Evolutionary conservation across 2,113 vertebrate species (phyloP).

Genomic region (Vimba vimba): DNA sequence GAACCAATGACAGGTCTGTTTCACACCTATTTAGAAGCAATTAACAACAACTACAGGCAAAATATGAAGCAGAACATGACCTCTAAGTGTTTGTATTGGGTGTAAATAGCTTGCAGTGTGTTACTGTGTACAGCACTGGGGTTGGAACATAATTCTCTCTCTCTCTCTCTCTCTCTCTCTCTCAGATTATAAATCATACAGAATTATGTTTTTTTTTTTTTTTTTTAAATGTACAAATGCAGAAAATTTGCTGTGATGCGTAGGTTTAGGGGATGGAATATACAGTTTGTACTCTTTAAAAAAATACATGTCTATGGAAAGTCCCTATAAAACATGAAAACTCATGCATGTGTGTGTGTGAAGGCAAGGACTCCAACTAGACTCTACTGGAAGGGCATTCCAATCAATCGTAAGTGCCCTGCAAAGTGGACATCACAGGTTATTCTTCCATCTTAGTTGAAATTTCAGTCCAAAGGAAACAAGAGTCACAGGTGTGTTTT

Average conservation of each 20-base stretch:
- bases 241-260: too few relatives aligned
- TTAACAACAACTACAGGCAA: slow-evolving; percentile 32
- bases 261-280: too few relatives aligned
- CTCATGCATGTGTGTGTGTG: neutral
- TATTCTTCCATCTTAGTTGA: neutral
- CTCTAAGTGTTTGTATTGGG: slow-evolving; percentile 33
- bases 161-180: too few relatives aligned
- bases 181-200: too few relatives aligned
- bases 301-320: too few relatives aligned
- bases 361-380: neutral
- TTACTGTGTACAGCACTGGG: neutral
- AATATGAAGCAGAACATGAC: slow-evolving; percentile 27
- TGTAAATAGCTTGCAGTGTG: slow-evolving; percentile 44
- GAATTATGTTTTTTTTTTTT: too few relatives aligned
- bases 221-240: too few relatives aligned
- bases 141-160: neutral
- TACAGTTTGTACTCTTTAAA: too few relatives aligned
- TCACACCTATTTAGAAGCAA: slow-evolving; percentile 34
- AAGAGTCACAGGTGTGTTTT: neutral
- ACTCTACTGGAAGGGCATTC: neutral
- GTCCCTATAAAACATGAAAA: too few relatives aligned
- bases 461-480: too few relatives aligned
- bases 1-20: slow-evolving; percentile 27
- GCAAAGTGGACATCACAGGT: neutral
- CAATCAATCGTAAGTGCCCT: neutral